Percentiles rank a stretch among this genome's conserved stretches.
Evolutionary conservation across 2,888 invertebrate genomes (phyloP).

Genomic region (Eupithecia subfuscata): DNA sequence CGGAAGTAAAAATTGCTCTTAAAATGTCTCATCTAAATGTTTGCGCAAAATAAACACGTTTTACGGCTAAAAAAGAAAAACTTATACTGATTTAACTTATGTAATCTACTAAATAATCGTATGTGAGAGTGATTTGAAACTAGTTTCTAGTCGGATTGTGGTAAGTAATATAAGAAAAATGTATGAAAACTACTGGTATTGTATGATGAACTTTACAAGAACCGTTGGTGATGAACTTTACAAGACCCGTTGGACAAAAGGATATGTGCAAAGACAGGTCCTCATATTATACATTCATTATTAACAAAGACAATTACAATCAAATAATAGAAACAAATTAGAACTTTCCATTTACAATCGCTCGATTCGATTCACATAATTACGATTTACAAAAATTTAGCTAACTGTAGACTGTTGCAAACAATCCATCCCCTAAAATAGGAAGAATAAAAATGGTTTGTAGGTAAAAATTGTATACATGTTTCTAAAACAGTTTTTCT

Average conservation of each 20-base stretch:
- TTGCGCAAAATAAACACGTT: background rate
- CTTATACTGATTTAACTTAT: background rate
- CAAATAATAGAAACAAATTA: too few species aligned
- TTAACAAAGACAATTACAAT: too few species aligned
- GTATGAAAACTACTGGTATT: background rate
- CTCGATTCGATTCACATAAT: too few species aligned
- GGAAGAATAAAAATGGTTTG: too few species aligned
- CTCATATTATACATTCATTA: too few species aligned
- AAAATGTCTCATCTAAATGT: background rate
- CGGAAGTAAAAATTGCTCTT: slow-evolving; percentile 7
- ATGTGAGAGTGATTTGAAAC: slow-evolving; percentile 2
- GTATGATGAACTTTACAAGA: background rate
- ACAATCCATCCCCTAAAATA: too few species aligned
- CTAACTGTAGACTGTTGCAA: too few species aligned
- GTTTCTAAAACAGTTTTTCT: too few species aligned
- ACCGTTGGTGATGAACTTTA: background rate
- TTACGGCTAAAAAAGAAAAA: background rate
- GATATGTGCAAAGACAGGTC: background rate
- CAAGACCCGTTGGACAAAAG: background rate
- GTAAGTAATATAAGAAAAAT: background rate
- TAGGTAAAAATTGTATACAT: too few species aligned
- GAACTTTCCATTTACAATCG: too few species aligned
- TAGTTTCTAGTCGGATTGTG: background rate
- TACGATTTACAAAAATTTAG: too few species aligned
- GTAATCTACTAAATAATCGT: background rate